Percentiles rank a stretch among this genome's conserved stretches.
Evolutionary conservation across 2,797 vertebrate species (phyloP).

Genomic region (Hydrophis major): DNA sequence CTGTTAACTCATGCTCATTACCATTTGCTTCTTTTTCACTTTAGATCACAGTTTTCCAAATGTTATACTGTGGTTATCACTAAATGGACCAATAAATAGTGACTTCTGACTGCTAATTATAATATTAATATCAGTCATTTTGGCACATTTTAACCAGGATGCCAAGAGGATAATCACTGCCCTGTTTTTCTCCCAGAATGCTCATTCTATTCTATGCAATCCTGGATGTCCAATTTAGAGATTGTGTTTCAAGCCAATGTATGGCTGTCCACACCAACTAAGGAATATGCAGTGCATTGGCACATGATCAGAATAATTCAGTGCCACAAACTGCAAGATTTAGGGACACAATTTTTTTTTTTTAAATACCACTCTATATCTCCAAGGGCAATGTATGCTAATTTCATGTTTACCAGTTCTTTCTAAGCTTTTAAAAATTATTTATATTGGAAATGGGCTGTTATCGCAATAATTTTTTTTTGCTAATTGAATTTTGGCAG

Average conservation of each 20-base stretch:
- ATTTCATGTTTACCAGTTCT: background rate
- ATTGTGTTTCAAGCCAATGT: background rate
- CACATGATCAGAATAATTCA: background rate
- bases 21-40: background rate
- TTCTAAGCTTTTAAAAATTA: background rate
- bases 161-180: background rate
- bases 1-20: background rate
- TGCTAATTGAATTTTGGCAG: background rate
- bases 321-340: background rate
- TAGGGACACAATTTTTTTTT: background rate
- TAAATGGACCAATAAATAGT: background rate
- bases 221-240: background rate
- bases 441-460: background rate
- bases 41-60: background rate
- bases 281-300: background rate
- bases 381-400: background rate
- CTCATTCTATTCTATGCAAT: background rate
- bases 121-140: background rate
- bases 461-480: background rate
- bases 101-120: no score
- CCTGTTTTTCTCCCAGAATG: background rate
- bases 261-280: background rate
- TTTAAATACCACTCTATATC: background rate
- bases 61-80: background rate
- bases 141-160: background rate